These are phyloP conservation scores for Glaucidium brasilianum DNA, from an alignment of 2,113 vertebrate genomes.

Conservation along the genomic window DNA sequence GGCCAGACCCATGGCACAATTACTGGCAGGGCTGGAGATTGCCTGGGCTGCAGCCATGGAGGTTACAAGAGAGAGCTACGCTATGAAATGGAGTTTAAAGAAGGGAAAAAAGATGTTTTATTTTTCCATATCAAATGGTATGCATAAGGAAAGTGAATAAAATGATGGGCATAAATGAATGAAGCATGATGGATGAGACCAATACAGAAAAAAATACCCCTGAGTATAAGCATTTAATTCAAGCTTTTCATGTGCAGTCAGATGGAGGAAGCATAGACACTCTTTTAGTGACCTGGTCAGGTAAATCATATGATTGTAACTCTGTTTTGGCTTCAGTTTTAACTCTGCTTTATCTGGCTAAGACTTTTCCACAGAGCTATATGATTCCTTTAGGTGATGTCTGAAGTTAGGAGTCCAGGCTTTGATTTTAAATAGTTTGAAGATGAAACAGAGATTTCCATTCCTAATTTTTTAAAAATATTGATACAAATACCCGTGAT, in stretches of 20 bases:
- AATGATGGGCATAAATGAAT: background rate
- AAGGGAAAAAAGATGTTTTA: background rate
- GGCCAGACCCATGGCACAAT: background rate
- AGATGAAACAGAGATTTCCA: background rate
- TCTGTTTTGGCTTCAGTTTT: background rate
- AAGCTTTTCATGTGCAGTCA: background rate
- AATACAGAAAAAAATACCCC: background rate
- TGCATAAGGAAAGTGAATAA: background rate
- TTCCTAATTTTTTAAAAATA: background rate
- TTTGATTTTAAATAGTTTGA: background rate
- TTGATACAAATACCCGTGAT: background rate
- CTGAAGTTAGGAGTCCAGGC: background rate
- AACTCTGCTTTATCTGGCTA: background rate
- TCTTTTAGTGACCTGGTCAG: background rate
- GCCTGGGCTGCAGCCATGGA: background rate
- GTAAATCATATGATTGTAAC: background rate
- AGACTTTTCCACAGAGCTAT: background rate
- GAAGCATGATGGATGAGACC: background rate
- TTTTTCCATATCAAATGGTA: background rate
- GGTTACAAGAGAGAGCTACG: background rate
- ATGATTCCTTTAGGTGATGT: background rate
- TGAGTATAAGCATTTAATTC: background rate
- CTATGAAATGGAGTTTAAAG: background rate
- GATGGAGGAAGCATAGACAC: background rate
- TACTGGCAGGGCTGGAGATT: background rate